phyloP scores from a whole-genome alignment of 2,888 invertebrate species.

The Sympetrum striolatum region DNA sequence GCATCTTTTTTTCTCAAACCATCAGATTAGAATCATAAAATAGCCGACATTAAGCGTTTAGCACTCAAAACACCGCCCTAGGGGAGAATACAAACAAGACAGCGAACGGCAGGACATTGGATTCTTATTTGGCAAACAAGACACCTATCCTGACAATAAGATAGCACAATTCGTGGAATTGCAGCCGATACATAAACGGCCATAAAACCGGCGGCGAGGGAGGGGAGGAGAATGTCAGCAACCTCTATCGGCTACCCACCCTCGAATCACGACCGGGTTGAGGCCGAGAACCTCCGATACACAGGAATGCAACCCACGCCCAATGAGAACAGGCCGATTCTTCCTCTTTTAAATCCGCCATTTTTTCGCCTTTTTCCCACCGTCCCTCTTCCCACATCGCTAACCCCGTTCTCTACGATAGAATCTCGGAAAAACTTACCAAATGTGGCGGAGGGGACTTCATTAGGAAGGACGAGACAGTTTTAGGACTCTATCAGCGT shows the following conservation, averaged over 20 bases:
- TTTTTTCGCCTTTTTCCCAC: neutral
- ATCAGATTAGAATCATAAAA: too few relatives aligned
- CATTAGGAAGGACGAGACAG: neutral
- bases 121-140: neutral
- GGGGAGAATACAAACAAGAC: neutral
- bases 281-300: neutral
- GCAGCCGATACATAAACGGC: too few relatives aligned
- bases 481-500: too few relatives aligned
- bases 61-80: too few relatives aligned
- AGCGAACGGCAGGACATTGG: neutral
- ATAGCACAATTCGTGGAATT: too few relatives aligned
- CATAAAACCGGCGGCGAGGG: neutral
- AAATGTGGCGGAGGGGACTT: neutral
- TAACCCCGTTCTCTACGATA: neutral
- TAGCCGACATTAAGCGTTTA: too few relatives aligned
- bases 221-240: neutral
- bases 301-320: constrained; percentile 29
- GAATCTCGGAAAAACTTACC: neutral
- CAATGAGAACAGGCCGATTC: constrained; percentile 10
- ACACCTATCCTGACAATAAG: too few relatives aligned
- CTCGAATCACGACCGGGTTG: constrained; percentile 24
- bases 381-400: neutral
- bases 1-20: too few relatives aligned
- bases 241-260: neutral
- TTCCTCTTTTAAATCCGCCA: neutral